phyloP scores from a whole-genome alignment of 2,797 vertebrate species.

The Falco rusticolus region DNA sequence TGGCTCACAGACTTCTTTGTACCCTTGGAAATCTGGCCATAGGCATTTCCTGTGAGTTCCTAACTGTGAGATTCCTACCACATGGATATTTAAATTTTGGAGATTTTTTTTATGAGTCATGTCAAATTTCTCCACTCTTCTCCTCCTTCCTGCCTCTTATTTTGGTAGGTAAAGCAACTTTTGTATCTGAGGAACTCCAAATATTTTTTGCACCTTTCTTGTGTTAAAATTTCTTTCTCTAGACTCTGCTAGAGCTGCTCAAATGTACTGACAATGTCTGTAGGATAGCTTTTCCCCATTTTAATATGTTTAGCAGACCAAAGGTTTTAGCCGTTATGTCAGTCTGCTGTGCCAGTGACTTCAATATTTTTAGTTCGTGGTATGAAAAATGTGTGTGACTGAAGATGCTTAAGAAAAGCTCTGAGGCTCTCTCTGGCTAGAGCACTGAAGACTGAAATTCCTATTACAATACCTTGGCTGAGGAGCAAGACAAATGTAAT shows the following conservation, averaged over 20 bases:
- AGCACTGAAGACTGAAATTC: neutral
- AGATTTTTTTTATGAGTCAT: neutral
- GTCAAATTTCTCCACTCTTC: neutral
- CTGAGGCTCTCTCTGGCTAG: neutral
- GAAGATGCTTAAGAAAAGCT: slow-evolving; percentile 2
- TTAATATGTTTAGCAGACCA: slow-evolving; percentile 27
- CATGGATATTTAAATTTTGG: neutral
- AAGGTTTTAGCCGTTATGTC: neutral
- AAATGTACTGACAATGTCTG: neutral
- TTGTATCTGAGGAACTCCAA: neutral
- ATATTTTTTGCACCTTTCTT: neutral
- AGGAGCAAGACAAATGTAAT: neutral
- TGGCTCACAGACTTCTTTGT: neutral
- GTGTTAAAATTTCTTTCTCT: neutral
- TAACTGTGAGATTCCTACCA: neutral
- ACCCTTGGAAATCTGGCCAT: neutral
- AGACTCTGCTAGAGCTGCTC: neutral
- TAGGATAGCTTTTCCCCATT: neutral
- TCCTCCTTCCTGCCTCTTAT: neutral
- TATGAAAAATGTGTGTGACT: neutral
- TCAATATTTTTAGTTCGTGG: neutral
- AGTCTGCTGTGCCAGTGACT: neutral
- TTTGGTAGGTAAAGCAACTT: neutral
- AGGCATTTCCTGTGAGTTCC: neutral
- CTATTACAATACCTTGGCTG: neutral